Percentiles rank a stretch among this genome's conserved stretches.
phyloP scores from a whole-genome alignment of 2,113 vertebrate genomes.

The Pristiophorus japonicus region DNA sequence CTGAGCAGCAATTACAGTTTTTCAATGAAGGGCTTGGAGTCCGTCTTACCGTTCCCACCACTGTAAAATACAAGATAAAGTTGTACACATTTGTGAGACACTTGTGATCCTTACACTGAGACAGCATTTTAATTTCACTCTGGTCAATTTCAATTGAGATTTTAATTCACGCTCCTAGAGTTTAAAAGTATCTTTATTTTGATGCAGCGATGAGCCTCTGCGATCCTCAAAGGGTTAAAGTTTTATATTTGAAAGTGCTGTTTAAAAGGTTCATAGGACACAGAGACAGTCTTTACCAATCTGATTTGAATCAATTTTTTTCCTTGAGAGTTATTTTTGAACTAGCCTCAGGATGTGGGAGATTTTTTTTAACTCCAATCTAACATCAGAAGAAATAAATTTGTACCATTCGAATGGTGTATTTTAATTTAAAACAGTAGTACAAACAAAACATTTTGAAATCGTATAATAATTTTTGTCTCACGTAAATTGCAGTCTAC shows the following conservation, averaged over 20 bases:
- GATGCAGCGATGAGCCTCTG: neutral
- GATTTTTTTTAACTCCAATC: conserved; percentile 16
- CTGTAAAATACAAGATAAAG: neutral
- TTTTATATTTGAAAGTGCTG: neutral
- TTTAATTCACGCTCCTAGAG: neutral
- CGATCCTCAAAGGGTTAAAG: neutral
- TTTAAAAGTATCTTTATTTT: neutral
- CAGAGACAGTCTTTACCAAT: neutral
- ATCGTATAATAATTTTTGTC: neutral
- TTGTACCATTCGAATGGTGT: conserved; percentile 9
- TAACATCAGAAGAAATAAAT: conserved; percentile 23
- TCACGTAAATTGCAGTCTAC: neutral
- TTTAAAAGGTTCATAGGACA: neutral
- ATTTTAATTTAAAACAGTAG: conserved; percentile 34
- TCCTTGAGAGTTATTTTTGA: no score
- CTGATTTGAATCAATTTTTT: conserved; percentile 25
- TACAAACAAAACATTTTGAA: conserved; percentile 3
- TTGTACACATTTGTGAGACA: neutral
- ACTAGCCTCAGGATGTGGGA: no score
- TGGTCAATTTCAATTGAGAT: neutral
- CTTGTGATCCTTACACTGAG: neutral
- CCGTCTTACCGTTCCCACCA: neutral
- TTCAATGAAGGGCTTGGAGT: neutral
- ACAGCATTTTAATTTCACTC: neutral
- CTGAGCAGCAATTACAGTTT: neutral